Conservation (phyloP, 2,888 invertebrate genomes). For the Pilophorus perplexus region DNA sequence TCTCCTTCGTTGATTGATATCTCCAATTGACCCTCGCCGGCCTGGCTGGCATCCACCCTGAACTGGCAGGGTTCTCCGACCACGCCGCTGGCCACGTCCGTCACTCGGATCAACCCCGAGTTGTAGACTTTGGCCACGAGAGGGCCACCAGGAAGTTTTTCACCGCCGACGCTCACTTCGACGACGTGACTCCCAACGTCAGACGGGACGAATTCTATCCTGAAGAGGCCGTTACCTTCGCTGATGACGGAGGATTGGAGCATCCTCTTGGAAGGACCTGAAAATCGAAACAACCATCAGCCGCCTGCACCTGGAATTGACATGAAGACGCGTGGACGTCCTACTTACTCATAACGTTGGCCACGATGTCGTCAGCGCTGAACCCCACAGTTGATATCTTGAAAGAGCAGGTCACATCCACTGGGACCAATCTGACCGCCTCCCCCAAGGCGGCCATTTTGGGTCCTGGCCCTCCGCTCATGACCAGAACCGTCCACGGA, state of each 20-base stretch:
- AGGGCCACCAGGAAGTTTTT: slow-evolving; percentile 85
- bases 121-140: slow-evolving; percentile 93
- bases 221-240: slow-evolving; percentile 75
- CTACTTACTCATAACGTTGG: slow-evolving; percentile 58
- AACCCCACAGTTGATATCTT: slow-evolving; percentile 73
- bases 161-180: slow-evolving; percentile 85
- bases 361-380: slow-evolving; percentile 58
- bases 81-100: slow-evolving; percentile 88
- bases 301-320: no score
- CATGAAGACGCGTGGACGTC: not conserved
- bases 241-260: slow-evolving; percentile 79
- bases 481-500: slow-evolving; percentile 89
- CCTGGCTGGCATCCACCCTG: slow-evolving; percentile 72
- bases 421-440: slow-evolving; percentile 84
- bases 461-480: slow-evolving; percentile 56
- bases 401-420: slow-evolving; percentile 84
- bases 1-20: slow-evolving; percentile 99
- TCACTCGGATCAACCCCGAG: slow-evolving; percentile 87
- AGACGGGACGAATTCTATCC: slow-evolving; percentile 86
- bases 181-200: slow-evolving; percentile 94
- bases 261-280: slow-evolving; percentile 78
- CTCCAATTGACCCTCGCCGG: slow-evolving; percentile 98
- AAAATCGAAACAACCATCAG: not conserved
- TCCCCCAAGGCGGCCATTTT: slow-evolving; percentile 80
- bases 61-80: slow-evolving; percentile 97